A percentile compares a stretch with the other conserved stretches of the same genome.
These are phyloP conservation scores for Zaprionus inermis DNA, from an alignment of 1,140 invertebrate genomes.

Conservation along the genomic window DNA sequence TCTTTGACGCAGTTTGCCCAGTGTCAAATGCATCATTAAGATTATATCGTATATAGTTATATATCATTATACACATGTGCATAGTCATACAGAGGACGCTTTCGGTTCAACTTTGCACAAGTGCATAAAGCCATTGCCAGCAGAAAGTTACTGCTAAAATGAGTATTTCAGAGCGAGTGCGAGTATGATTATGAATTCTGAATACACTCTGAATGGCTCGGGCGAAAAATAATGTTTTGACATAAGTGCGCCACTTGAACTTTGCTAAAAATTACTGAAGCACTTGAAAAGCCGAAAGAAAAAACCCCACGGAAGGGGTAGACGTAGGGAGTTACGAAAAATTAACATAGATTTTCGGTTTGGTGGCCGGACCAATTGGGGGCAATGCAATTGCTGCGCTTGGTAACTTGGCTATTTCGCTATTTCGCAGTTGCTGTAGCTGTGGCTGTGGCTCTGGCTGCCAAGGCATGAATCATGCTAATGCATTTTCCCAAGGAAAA, in stretches of 20 bases:
- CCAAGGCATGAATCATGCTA: conserved; percentile 65
- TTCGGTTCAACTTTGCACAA: background rate
- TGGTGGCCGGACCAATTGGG: conserved; percentile 42
- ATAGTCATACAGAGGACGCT: background rate
- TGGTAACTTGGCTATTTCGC: conserved; percentile 19
- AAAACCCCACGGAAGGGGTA: background rate
- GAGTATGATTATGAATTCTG: background rate
- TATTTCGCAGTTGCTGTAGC: background rate
- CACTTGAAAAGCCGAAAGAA: conserved; percentile 42
- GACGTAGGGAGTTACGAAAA: conserved; percentile 1
- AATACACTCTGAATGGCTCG: conserved; percentile 9
- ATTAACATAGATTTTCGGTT: conserved; percentile 65
- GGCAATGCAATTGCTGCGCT: conserved; percentile 55
- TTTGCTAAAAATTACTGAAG: conserved; percentile 43
- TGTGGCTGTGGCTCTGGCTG: background rate
- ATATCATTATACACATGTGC: background rate
- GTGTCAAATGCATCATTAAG: conserved; percentile 1
- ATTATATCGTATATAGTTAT: background rate
- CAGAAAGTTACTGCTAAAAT: background rate
- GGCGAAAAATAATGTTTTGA: conserved; percentile 20
- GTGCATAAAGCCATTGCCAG: conserved; percentile 5
- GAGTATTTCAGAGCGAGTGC: background rate
- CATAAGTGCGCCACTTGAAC: conserved; percentile 44
- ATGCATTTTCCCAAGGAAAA: conserved; percentile 76
- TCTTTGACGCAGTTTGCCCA: background rate